Percentiles rank a stretch among this genome's conserved stretches.
These are phyloP conservation scores for Odontocolon sp. DNA, from an alignment of 2,888 invertebrate genomes.

Conservation along the genomic window DNA sequence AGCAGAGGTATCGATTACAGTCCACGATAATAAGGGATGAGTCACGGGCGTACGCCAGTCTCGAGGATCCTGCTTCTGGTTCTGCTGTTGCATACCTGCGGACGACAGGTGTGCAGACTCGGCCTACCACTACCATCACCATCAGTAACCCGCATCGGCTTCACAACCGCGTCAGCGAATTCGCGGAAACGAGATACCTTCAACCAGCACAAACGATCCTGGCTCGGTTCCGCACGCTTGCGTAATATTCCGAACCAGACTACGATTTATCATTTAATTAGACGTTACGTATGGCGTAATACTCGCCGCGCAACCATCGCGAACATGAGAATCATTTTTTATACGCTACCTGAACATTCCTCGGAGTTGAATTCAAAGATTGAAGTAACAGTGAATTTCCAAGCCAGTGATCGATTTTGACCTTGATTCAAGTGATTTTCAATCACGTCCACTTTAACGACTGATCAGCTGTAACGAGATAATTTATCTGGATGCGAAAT, in stretches of 20 bases:
- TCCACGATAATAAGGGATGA: slow-evolving; percentile 26
- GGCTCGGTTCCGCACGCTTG: not conserved
- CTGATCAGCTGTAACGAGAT: not conserved
- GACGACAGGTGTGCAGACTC: slow-evolving; percentile 44
- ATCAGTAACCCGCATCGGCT: not conserved
- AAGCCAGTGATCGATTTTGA: not conserved
- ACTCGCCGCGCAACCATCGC: too few species aligned
- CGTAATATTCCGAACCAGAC: not conserved
- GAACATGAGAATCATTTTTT: not conserved
- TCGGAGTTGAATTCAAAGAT: not conserved
- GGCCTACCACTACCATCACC: not conserved
- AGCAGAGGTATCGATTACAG: slow-evolving; percentile 42
- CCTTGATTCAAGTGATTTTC: not conserved
- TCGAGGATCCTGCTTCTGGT: slow-evolving; percentile 12
- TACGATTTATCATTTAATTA: not conserved
- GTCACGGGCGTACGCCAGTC: slow-evolving; percentile 21
- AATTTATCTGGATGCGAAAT: not conserved
- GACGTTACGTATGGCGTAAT: not conserved
- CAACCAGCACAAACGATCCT: not conserved
- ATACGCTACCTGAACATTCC: not conserved
- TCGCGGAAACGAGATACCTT: not conserved
- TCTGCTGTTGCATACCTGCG: slow-evolving; percentile 49
- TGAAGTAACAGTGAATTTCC: not conserved
- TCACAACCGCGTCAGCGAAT: not conserved
- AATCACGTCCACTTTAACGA: not conserved